Evolutionary conservation across 2,797 vertebrate species (phyloP), one percentile per base, ranked within the genome.

Genomic region (Phrynocephalus vlangalii): DNA sequence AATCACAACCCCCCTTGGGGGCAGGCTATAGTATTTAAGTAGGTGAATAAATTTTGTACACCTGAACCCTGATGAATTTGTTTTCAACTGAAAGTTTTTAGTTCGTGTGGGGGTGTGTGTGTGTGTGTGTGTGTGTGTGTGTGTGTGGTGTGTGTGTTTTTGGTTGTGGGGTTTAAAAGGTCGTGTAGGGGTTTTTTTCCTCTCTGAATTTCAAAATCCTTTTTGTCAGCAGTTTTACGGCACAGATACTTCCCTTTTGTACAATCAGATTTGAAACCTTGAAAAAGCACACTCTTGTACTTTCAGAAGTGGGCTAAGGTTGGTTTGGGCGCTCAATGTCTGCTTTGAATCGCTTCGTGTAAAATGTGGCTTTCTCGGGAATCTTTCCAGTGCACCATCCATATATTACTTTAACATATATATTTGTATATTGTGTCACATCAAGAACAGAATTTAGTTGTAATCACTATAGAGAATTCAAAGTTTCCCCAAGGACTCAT

Each of bases 141-240:
- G n/a, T n/a, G n/a, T n/a, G n/a, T n/a, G n/a, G n/a, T n/a, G n/a
- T n/a, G n/a, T n/a, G n/a, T n/a, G n/a, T n/a, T n/a, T n/a, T n/a
- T n/a, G n/a, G n/a, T n/a, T n/a, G n/a, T n/a, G n/a, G n/a, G n/a
- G n/a, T n/a, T n/a, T n/a, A n/a, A n/a, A n/a, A n/a, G n/a, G n/a
- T n/a, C n/a, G 72, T 78, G 38, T 75, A 30, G 75, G 44, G 72
- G 15, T 50, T 80, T 20, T 60, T 13, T 89, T 88, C n/a, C 24
- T 72, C 8, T 75, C 71, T 89, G 8, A 33, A 30, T 52, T 89
- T 89, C 89, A 50, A 67, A 5, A 77, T 86, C 30, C 15, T 75
- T 84, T 5, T 0, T 6, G 30, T 88, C 2, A 81, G 5, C 0
- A 71, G 70, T 50, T 84, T 1, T n/a, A 79, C 9, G 1, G 0